These are phyloP conservation scores for Mayetiola destructor DNA, from an alignment of 2,888 invertebrate species.

Conservation along the genomic window DNA sequence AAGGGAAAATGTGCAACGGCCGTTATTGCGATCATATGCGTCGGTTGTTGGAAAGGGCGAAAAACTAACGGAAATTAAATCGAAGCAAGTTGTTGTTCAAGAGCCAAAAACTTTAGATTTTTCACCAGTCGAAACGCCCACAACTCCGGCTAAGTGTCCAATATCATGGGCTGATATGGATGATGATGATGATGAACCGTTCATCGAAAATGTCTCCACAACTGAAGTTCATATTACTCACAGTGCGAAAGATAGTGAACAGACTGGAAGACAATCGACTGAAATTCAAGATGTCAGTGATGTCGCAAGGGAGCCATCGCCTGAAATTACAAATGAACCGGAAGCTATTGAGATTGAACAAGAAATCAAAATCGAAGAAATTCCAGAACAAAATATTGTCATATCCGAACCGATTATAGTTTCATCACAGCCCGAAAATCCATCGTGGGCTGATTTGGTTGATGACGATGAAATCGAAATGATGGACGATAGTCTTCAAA, in stretches of 20 bases:
- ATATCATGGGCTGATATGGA: background rate
- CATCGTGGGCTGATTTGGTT: too few species aligned
- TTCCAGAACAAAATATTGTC: too few species aligned
- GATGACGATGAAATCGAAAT: too few species aligned
- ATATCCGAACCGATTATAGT: too few species aligned
- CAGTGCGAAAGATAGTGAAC: background rate
- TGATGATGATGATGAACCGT: background rate
- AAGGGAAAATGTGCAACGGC: constrained; percentile 19
- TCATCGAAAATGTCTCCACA: background rate
- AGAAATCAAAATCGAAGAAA: background rate
- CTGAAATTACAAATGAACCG: background rate
- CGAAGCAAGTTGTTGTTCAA: background rate
- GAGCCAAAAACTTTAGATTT: background rate
- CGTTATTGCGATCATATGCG: background rate
- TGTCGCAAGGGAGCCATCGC: background rate
- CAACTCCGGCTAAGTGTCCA: constrained; percentile 17
- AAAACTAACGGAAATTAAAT: background rate
- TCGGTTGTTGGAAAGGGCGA: background rate
- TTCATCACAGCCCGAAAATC: too few species aligned
- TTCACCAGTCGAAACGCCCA: constrained; percentile 26
- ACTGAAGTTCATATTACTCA: background rate
- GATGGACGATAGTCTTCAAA: too few species aligned
- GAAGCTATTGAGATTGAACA: background rate
- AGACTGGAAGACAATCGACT: too few species aligned
- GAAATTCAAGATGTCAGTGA: background rate